Base-by-base conservation (phyloP, 2,113 vertebrate genomes). In the Gymnorhina tibicen region DNA sequence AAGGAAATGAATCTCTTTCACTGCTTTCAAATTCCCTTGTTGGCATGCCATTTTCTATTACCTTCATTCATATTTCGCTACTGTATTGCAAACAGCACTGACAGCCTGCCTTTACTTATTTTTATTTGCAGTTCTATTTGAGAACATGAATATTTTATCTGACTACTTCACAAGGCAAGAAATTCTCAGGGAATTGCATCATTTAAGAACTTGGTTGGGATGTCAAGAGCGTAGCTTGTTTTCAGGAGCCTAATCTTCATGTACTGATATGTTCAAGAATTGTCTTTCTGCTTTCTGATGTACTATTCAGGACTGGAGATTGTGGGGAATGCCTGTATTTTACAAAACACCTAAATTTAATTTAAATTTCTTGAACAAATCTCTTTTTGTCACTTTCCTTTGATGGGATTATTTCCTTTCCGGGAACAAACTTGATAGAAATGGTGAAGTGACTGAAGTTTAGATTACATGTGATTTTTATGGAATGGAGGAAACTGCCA, bases 51-150 rank as follows among this genome's bases (percentile, higher is more conserved):
- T 42, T 63, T 50, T 56, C 55, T 56, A 7, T 76, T 78, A 30
- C 11, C 75, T 91, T 92, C 93, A 89, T 89, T 97, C 95, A 86
- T 60, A 80, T 97, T 97, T 97, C 59, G 66, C 87, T 91, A 73
- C 75, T 11, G 21, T 96, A 83, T 87, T 97, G 82, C 86, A 86
- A 96, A 69, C 5, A 30, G 63, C 30, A 67, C 83, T 95, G 68
- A 90, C 75, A 95, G 69, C 85, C 79, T 92, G 73, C 82, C 79
- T 91, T 97, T 91, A 47, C 55, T 66, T 76, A 32, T 62, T 76
- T 98, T 97, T 97, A 95, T 96, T 93, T 95, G 73, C 91, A 91
- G 85, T 90, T 96, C 91, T 92, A 23, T 95, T 94, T 95, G 86
- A 90, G 86, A 79, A 82, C 68, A 80, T 95, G 56, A 64, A 39